Percentiles rank a stretch among this genome's conserved stretches.
Conservation (phyloP, 2,113 vertebrate species). For the Mus musculus region DNA sequence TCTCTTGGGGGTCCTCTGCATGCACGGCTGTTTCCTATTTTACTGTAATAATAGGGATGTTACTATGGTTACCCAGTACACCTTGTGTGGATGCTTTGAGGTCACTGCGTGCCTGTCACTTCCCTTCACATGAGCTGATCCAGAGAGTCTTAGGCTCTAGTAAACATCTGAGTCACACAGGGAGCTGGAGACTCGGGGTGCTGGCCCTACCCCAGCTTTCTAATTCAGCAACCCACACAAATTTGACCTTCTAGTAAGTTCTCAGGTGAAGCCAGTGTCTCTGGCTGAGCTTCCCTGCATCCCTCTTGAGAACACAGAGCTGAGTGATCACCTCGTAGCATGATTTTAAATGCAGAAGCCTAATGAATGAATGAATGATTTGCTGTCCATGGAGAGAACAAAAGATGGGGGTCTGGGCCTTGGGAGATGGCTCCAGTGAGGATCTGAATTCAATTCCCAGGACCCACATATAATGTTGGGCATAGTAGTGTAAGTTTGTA, state of each 20-base stretch:
- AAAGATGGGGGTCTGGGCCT: neutral
- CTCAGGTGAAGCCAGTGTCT: neutral
- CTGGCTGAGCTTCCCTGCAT: neutral
- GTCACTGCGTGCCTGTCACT: neutral
- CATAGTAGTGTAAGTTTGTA: neutral
- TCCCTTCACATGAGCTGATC: neutral
- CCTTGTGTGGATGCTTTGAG: constrained; percentile 13
- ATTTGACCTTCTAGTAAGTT: neutral
- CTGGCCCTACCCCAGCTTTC: neutral
- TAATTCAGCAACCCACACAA: neutral
- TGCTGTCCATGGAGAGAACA: neutral
- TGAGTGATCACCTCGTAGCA: neutral
- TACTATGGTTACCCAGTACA: constrained; percentile 43
- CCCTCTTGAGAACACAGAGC: neutral
- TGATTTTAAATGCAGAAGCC: constrained; percentile 9
- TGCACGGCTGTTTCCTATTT: constrained; percentile 61
- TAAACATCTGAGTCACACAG: neutral
- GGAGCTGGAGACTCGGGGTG: neutral
- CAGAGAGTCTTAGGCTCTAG: neutral
- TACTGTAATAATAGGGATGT: constrained; percentile 11
- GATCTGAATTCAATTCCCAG: neutral
- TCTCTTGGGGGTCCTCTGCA: constrained; percentile 38
- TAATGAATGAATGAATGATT: neutral
- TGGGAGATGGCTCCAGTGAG: neutral
- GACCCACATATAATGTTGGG: neutral